phyloP scores from a whole-genome alignment of 37 sponge, comb jelly and placozoan genomes.

The Halisarca cf. caerulea region DNA sequence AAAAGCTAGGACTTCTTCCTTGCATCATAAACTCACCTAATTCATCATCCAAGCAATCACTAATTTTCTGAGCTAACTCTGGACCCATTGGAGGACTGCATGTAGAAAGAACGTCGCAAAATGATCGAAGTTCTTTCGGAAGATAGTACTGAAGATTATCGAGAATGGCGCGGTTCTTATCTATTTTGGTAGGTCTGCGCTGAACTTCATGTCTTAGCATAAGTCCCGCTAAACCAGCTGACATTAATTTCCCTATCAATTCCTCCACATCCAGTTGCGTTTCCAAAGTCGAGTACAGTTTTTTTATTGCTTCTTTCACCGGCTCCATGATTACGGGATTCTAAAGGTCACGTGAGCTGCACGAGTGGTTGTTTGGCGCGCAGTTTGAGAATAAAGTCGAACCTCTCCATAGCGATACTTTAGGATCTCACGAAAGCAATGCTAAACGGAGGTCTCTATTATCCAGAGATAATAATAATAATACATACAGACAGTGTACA shows the following conservation, averaged over 20 bases:
- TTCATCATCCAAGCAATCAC: constrained; percentile 8
- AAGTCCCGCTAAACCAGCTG: not conserved
- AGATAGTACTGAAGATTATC: constrained; percentile 1
- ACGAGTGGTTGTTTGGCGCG: too few relatives aligned
- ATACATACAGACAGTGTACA: too few relatives aligned
- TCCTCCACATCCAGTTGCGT: not conserved
- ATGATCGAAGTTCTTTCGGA: not conserved
- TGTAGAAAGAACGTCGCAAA: constrained; percentile 17
- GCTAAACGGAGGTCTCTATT: too few relatives aligned
- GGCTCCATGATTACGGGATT: constrained; percentile 5
- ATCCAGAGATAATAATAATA: too few relatives aligned
- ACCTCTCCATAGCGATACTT: too few relatives aligned
- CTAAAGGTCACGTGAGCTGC: too few relatives aligned
- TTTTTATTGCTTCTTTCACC: not conserved
- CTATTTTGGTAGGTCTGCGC: not conserved
- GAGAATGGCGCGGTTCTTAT: not conserved
- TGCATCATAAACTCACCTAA: not conserved
- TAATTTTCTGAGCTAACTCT: not conserved
- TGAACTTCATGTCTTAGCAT: not conserved
- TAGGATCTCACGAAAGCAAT: too few relatives aligned
- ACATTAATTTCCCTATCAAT: not conserved
- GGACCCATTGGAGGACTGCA: not conserved
- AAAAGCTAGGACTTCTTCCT: too few relatives aligned
- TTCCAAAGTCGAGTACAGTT: constrained; percentile 2
- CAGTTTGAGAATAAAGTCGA: too few relatives aligned